Conservation (phyloP, 2,888 invertebrate genomes). For the Pristionchus fissidentatus region DNA sequence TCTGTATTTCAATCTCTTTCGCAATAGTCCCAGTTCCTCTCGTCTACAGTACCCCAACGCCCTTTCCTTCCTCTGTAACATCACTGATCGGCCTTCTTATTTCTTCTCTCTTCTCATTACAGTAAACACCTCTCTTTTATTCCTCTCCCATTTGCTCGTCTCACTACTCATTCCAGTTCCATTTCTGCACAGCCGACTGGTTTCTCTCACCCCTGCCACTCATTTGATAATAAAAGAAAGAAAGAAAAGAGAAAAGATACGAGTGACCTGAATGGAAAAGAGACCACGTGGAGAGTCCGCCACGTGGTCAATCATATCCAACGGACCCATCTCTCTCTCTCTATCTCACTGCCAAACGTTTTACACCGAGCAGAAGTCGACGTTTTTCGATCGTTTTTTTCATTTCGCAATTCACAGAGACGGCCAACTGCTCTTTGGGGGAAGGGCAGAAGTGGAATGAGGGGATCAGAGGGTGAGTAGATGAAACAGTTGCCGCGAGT, state of each 20-base stretch:
- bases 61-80: too few relatives aligned
- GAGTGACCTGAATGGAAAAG: background rate
- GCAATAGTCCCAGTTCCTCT: background rate
- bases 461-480: conserved; percentile 44
- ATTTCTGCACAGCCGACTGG: too few relatives aligned
- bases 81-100: conserved; percentile 31
- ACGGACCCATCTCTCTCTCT: background rate
- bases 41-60: too few relatives aligned
- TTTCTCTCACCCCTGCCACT: conserved; percentile 28
- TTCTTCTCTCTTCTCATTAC: too few relatives aligned
- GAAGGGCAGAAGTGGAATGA: background rate
- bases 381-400: conserved; percentile 3
- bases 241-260: too few relatives aligned
- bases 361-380: background rate
- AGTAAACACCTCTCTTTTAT: conserved; percentile 6
- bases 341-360: background rate
- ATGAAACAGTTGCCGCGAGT: conserved; percentile 11
- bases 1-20: background rate
- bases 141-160: background rate
- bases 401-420: background rate
- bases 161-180: conserved; percentile 9
- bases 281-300: background rate
- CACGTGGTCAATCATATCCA: conserved; percentile 4
- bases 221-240: conserved; percentile 1
- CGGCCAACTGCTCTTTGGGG: background rate